These are phyloP conservation scores for Chouioia cunea DNA, from an alignment of 2,888 invertebrate species.

Conservation along the genomic window DNA sequence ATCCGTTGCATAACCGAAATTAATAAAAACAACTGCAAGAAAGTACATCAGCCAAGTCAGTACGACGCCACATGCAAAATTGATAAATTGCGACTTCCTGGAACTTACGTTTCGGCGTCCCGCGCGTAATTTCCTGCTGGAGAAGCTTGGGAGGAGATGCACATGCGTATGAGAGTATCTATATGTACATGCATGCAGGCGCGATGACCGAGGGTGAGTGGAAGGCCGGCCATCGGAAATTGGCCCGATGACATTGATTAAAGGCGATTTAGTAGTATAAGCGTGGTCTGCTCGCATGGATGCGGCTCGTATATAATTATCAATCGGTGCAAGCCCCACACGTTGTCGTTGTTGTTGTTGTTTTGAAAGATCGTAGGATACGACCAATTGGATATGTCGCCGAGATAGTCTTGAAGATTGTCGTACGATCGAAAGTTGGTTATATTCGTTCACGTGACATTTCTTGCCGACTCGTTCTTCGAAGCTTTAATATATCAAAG, in stretches of 20 bases:
- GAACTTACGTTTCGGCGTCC: conserved; percentile 60
- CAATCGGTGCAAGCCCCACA: too few relatives aligned
- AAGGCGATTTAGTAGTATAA: conserved; percentile 60
- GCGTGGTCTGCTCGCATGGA: neutral
- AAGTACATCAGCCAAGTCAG: too few relatives aligned
- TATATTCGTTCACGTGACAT: too few relatives aligned
- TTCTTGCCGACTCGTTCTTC: too few relatives aligned
- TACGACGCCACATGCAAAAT: conserved; percentile 48
- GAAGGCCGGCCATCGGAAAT: conserved; percentile 64
- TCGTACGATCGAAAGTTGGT: too few relatives aligned
- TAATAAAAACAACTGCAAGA: too few relatives aligned
- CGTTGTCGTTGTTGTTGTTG: conserved; percentile 52
- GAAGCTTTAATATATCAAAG: too few relatives aligned
- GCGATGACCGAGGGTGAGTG: conserved; percentile 45
- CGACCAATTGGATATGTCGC: too few relatives aligned
- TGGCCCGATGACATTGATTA: conserved; percentile 69
- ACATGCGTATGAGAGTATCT: conserved; percentile 42
- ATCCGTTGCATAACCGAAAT: too few relatives aligned
- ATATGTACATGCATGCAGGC: too few relatives aligned
- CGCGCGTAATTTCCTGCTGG: conserved; percentile 66
- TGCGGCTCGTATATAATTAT: conserved; percentile 60
- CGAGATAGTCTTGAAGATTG: too few relatives aligned
- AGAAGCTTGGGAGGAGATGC: conserved; percentile 19
- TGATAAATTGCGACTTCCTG: conserved; percentile 68
- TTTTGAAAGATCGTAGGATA: too few relatives aligned